A percentile compares a stretch with the other conserved stretches of the same genome.
Conservation (phyloP, 2,888 invertebrate genomes). For the Calameuta pallipes region DNA sequence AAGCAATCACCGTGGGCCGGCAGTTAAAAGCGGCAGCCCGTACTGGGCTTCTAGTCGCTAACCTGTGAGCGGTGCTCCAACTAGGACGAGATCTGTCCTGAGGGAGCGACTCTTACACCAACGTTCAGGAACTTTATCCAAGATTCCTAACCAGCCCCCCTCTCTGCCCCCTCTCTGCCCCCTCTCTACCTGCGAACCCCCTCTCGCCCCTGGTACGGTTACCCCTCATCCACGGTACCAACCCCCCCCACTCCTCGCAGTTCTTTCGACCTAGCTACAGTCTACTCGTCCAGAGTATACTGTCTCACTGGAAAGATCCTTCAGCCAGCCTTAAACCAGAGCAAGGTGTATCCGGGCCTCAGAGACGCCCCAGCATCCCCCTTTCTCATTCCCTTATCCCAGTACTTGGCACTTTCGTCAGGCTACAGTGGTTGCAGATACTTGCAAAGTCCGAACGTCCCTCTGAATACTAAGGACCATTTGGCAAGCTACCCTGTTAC, state of each 20-base stretch:
- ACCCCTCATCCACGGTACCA: no score
- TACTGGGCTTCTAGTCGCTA: slow-evolving; percentile 39
- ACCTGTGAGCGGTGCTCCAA: slow-evolving; percentile 51
- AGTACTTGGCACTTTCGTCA: slow-evolving; percentile 56
- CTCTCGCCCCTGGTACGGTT: neutral
- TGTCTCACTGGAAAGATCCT: neutral
- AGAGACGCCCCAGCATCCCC: neutral
- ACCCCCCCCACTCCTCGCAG: neutral
- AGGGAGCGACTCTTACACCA: slow-evolving; percentile 48
- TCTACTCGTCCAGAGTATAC: neutral
- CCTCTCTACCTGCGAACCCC: neutral
- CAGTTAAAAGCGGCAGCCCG: slow-evolving; percentile 51
- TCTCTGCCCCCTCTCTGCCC: no score
- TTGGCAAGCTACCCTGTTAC: slow-evolving; percentile 49
- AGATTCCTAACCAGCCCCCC: slow-evolving; percentile 10
- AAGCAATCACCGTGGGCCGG: slow-evolving; percentile 52
- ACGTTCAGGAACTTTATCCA: slow-evolving; percentile 43
- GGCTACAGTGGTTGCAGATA: slow-evolving; percentile 51
- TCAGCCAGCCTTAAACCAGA: neutral
- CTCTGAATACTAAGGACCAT: slow-evolving; percentile 59
- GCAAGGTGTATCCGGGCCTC: neutral
- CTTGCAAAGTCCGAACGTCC: slow-evolving; percentile 48
- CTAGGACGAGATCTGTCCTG: slow-evolving; percentile 51
- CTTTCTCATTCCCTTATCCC: slow-evolving; percentile 23
- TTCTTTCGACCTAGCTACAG: neutral